Conservation (phyloP, 2,888 invertebrate species). For the Agrochola litura region DNA sequence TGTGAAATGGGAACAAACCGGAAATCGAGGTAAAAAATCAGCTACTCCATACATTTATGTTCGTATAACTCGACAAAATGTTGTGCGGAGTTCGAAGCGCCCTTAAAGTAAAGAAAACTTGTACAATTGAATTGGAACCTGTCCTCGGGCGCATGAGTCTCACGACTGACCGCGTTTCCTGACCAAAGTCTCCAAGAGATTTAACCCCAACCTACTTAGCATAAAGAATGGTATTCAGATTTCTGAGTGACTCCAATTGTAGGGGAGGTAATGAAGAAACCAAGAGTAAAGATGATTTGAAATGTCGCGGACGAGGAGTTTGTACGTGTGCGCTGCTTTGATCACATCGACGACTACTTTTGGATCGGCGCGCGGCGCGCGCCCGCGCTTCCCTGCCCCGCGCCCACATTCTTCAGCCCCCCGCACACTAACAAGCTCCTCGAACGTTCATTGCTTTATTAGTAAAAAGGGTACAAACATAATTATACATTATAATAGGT, state of each 20-base stretch:
- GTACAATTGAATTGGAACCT: conserved; percentile 18
- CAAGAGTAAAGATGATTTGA: not conserved
- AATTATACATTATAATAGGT: no score
- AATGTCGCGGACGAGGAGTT: not conserved
- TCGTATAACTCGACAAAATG: not conserved
- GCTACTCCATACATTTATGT: no score
- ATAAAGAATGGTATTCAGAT: conserved; percentile 32
- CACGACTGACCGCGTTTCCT: conserved; percentile 16
- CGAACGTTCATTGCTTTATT: no score
- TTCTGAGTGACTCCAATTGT: conserved; percentile 30
- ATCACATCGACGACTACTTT: no score
- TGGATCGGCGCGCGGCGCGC: no score
- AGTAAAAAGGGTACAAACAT: no score
- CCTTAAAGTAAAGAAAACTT: not conserved
- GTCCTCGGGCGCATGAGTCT: not conserved
- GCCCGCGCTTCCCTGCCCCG: no score
- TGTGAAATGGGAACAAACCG: no score
- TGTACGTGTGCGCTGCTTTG: no score
- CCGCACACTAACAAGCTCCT: no score
- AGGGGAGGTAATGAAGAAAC: not conserved
- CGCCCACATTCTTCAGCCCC: no score
- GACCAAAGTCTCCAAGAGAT: conserved; percentile 29
- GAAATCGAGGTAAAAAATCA: no score
- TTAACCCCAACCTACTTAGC: conserved; percentile 38
- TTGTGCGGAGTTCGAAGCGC: not conserved